Evolutionary conservation across 2,113 vertebrate species (phyloP).

Genomic region (Actenoides hombroni): DNA sequence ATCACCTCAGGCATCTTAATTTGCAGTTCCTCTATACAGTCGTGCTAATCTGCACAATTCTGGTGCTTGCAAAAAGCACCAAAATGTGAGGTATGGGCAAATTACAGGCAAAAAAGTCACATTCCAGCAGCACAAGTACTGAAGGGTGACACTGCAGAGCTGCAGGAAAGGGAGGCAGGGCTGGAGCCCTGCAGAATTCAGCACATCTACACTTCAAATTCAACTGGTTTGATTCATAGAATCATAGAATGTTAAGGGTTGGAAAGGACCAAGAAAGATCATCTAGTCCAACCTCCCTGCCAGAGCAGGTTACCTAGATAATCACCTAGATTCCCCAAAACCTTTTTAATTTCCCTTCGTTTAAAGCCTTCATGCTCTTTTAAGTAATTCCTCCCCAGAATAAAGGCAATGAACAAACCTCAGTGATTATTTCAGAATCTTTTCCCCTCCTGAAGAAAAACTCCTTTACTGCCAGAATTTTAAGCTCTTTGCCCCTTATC

Average conservation of each 20-base stretch:
- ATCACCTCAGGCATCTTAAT: not conserved
- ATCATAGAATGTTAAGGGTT: too few species aligned
- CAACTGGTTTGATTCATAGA: too few species aligned
- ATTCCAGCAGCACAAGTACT: not conserved
- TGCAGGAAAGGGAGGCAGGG: not conserved
- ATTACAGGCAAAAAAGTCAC: not conserved
- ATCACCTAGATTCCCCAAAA: too few species aligned
- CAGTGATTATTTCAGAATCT: not conserved
- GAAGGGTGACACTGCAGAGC: not conserved
- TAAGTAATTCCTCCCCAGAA: not conserved
- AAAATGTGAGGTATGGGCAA: not conserved
- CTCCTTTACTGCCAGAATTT: not conserved
- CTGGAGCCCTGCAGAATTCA: not conserved
- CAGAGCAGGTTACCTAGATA: too few species aligned
- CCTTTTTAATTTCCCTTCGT: not conserved
- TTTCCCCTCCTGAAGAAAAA: not conserved
- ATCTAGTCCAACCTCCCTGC: too few species aligned
- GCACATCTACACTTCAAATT: not conserved
- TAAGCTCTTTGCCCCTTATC: not conserved
- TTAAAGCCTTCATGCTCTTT: not conserved
- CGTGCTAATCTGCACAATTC: not conserved
- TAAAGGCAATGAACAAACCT: not conserved
- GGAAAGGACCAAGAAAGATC: too few species aligned
- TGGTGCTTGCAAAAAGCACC: not conserved
- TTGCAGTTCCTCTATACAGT: accelerated